Percentiles rank a stretch among this genome's conserved stretches.
Conservation (phyloP, 1,140 invertebrate genomes). For the Drosophila ogumai region DNA sequence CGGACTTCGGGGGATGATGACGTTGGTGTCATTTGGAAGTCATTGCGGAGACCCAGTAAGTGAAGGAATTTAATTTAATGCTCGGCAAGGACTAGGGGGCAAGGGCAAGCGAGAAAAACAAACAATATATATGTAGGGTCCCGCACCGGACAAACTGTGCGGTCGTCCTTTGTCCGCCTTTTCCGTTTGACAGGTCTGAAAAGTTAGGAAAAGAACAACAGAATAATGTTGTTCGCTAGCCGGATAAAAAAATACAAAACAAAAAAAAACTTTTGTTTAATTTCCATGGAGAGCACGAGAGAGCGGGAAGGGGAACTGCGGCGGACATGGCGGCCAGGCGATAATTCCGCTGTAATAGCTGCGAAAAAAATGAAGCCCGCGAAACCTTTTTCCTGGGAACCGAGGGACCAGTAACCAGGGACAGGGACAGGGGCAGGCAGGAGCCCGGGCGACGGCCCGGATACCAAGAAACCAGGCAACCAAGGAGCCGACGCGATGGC, state of each 20-base stretch:
- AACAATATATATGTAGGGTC: conserved; percentile 51
- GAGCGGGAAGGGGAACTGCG: conserved; percentile 8
- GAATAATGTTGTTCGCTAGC: conserved; percentile 50
- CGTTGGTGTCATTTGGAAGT: conserved; percentile 51
- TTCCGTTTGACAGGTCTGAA: conserved; percentile 50
- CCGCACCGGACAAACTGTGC: conserved; percentile 28
- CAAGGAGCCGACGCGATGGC: conserved; percentile 42
- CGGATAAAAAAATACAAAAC: conserved; percentile 37
- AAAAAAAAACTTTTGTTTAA: conserved; percentile 68
- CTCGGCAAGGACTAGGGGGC: conserved; percentile 9
- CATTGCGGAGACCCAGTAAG: conserved; percentile 42
- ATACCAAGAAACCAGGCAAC: conserved; percentile 39
- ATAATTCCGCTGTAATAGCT: conserved; percentile 78
- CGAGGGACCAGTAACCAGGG: conserved; percentile 14
- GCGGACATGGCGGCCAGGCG: conserved; percentile 48
- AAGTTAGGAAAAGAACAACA: conserved; percentile 54
- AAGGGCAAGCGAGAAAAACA: conserved; percentile 28
- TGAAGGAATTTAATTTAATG: conserved; percentile 58
- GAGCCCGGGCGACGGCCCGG: not conserved
- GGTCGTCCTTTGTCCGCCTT: conserved; percentile 27
- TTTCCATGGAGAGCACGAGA: conserved; percentile 55
- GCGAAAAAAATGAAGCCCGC: conserved; percentile 67
- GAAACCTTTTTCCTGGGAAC: conserved; percentile 36
- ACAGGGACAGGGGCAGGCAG: not conserved
- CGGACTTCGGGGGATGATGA: conserved; percentile 42